Percentiles rank a stretch among this genome's conserved stretches.
phyloP scores from a whole-genome alignment of 2,888 invertebrate genomes.

The Kuschelorhynchus macadamiae region DNA sequence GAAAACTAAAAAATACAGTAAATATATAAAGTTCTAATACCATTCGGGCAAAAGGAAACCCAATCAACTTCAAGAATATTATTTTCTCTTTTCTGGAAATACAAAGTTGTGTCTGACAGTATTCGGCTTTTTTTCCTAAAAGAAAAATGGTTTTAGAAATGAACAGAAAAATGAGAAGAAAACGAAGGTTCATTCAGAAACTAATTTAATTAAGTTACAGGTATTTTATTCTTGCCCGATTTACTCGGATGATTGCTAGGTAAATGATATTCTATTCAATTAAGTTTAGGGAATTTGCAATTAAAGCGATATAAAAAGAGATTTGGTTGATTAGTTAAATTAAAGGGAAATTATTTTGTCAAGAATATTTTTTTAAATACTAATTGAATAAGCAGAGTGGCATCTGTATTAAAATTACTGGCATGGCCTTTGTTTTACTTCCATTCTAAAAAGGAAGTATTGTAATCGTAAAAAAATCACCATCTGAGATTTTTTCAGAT shows the following conservation, averaged over 20 bases:
- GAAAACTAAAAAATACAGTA: background rate
- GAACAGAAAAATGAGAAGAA: slow-evolving; percentile 9
- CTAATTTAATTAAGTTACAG: slow-evolving; percentile 28
- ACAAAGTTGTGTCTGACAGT: slow-evolving; percentile 37
- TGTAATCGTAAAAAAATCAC: too few relatives aligned
- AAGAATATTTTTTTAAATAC: too few relatives aligned
- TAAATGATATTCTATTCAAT: background rate
- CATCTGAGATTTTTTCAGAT: too few relatives aligned
- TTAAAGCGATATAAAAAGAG: background rate
- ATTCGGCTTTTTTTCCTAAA: slow-evolving; percentile 22
- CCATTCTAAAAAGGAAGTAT: too few relatives aligned
- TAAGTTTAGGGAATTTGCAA: background rate
- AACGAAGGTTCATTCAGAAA: slow-evolving; percentile 20
- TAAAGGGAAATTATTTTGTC: too few relatives aligned
- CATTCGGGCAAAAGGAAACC: slow-evolving; percentile 18
- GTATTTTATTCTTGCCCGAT: slow-evolving; percentile 15
- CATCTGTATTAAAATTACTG: too few relatives aligned
- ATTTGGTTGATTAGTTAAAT: background rate
- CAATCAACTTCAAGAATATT: slow-evolving; percentile 40
- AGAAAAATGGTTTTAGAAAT: slow-evolving; percentile 25
- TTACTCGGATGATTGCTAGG: slow-evolving; percentile 1
- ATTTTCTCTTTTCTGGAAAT: slow-evolving; percentile 31
- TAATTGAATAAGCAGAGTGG: too few relatives aligned
- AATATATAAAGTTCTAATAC: background rate
- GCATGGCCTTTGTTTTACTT: too few relatives aligned